Evolutionary conservation across 2,113 vertebrate genomes (phyloP).

Genomic region (Sinocyclocheilus anshuiensis): DNA sequence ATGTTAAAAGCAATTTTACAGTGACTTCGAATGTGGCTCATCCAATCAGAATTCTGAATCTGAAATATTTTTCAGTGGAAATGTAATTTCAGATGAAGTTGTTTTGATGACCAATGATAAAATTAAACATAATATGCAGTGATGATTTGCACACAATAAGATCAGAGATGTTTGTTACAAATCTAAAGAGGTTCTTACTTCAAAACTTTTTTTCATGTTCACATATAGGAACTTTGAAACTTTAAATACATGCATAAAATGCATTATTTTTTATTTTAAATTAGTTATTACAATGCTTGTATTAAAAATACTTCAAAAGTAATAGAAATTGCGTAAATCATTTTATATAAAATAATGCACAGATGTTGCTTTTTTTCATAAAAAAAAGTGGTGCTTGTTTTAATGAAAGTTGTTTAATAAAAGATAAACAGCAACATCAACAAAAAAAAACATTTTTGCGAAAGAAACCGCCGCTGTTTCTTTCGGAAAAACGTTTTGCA

Average conservation of each 20-base stretch:
- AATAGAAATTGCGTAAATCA: background rate
- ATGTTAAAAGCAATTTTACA: too few relatives aligned
- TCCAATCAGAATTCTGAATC: too few relatives aligned
- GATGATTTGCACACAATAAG: too few relatives aligned
- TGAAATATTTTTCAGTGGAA: background rate
- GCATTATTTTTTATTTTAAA: background rate
- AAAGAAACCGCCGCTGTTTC: background rate
- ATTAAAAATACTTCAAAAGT: background rate
- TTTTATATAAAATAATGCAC: background rate
- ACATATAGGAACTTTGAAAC: background rate
- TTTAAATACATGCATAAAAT: background rate
- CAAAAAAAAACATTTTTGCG: background rate
- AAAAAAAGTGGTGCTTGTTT: background rate
- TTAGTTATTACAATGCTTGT: background rate
- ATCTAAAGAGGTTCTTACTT: background rate
- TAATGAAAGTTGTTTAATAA: background rate
- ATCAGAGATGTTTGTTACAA: background rate
- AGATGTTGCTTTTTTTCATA: background rate
- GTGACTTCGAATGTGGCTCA: too few relatives aligned
- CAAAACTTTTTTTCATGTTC: background rate
- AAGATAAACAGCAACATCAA: background rate
- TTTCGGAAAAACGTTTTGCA: too few relatives aligned
- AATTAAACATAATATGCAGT: background rate
- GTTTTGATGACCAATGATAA: background rate
- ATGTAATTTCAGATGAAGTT: background rate